Evolutionary conservation across 2,797 vertebrate genomes (phyloP).

Genomic region (Pelobates cultripes): DNA sequence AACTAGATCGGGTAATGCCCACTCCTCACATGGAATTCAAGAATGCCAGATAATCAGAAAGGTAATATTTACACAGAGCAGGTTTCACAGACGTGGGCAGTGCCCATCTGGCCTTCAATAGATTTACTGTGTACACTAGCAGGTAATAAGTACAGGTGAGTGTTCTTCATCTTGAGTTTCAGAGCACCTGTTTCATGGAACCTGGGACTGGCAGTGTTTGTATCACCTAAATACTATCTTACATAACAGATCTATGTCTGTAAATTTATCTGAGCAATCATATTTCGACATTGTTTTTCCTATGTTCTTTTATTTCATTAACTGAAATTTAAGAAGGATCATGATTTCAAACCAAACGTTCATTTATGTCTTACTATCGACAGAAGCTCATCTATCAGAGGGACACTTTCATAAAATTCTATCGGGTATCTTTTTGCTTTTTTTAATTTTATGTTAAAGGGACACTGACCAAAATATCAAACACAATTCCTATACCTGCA

Average conservation of each 20-base stretch:
- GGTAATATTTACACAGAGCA: not conserved
- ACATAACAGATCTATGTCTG: conserved; percentile 6
- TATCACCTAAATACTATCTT: not conserved
- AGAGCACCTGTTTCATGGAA: not conserved
- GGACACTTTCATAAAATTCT: too few relatives aligned
- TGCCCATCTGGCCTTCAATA: not conserved
- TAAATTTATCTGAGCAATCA: conserved; percentile 30
- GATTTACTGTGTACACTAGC: not conserved
- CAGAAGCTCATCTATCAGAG: too few relatives aligned
- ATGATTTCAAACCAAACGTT: not conserved
- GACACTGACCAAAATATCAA: too few relatives aligned
- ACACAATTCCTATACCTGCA: too few relatives aligned
- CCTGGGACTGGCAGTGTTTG: too few relatives aligned
- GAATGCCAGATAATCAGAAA: not conserved
- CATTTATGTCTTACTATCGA: too few relatives aligned
- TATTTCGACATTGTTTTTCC: not conserved
- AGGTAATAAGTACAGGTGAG: not conserved
- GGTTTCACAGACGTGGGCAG: not conserved
- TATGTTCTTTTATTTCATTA: not conserved
- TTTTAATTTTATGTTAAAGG: too few relatives aligned
- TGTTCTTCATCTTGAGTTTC: not conserved
- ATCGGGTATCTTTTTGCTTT: too few relatives aligned
- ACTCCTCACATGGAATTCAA: too few relatives aligned
- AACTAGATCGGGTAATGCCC: too few relatives aligned
- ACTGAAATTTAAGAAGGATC: not conserved